Evolutionary conservation across 2,797 vertebrate species (phyloP), one percentile per base, ranked within the genome.

Genomic region (Melanotaenia nigrans): DNA sequence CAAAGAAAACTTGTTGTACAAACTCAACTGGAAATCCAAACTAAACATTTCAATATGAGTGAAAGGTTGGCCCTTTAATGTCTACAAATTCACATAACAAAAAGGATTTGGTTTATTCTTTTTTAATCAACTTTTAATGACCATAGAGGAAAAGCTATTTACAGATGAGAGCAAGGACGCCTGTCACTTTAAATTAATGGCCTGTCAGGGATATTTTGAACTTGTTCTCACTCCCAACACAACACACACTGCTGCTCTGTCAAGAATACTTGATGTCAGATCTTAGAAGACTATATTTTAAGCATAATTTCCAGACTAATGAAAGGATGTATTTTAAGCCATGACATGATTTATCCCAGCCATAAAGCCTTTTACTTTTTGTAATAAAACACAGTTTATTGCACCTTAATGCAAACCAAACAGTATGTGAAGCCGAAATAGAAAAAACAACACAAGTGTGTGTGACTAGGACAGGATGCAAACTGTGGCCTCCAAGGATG

Each of bases 21-120:
- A 59, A 38, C 10, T 71, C 3, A 61, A 65, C 53, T 70, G 5
- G 11, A 28, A 65, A n/a, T 32, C 22, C 22, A 33, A 55, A 3
- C 28, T 45, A 60, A 74, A 76, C 35, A 38, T 68, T 33, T 42
- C 58, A 76, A 57, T 47, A 59, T 56, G 33, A 61, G 35, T n/a
- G 30, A 30, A 51, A 57, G 36, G 25, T 24, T 7, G 6, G 2
- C 14, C 20, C 57, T 70, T 30, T 51, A 13, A 38, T 25, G 25
- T 59, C 1, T 22, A 64, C 18, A 53, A 30, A 67, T 10, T 33
- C 6, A 56, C 30, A 53, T 6, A 68, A 54, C 45, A 3, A 2
- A 60, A 2, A 10, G 30, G 28, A 61, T 36, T 69, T 22, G 12
- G 1, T 25, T 51, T n/a, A 36, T 62, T n/a, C 1, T 0, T 13